These are phyloP conservation scores for Hyaena hyaena DNA, from an alignment of 2,113 vertebrate species.

Conservation along the genomic window DNA sequence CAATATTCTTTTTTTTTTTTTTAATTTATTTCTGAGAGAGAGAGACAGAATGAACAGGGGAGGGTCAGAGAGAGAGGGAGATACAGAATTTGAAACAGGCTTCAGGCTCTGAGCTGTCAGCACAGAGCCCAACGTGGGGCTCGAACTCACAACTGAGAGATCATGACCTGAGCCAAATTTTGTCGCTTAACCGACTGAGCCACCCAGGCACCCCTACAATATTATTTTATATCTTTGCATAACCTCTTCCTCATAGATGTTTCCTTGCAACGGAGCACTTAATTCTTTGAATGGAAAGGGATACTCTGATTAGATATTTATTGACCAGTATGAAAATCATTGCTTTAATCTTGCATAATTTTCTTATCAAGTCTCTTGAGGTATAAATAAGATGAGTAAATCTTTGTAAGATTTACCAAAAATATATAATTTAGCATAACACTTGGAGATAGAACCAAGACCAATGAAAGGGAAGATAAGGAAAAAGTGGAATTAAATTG, in stretches of 20 bases:
- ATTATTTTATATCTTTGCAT: constrained; percentile 47
- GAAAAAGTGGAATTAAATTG: neutral
- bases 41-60: too few species aligned
- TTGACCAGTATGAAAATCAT: constrained; percentile 51
- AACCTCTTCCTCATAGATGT: neutral
- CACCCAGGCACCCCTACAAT: neutral
- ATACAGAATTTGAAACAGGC: too few species aligned
- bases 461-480: neutral
- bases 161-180: too few species aligned
- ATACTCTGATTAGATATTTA: constrained; percentile 58
- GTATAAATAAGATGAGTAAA: constrained; percentile 49
- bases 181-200: too few species aligned
- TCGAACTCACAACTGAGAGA: too few species aligned
- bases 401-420: constrained; percentile 54
- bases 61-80: too few species aligned
- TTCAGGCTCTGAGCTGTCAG: too few species aligned
- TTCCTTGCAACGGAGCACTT: constrained; percentile 24
- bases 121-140: too few species aligned
- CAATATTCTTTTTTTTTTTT: constrained; percentile 54
- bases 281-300: constrained; percentile 53
- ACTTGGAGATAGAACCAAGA: neutral
- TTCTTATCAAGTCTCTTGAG: constrained; percentile 54
- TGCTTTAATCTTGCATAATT: constrained; percentile 62
- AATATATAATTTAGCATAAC: constrained; percentile 43
- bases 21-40: too few species aligned